phyloP scores from a whole-genome alignment of 2,888 invertebrate species.

The Orthosia incerta region DNA sequence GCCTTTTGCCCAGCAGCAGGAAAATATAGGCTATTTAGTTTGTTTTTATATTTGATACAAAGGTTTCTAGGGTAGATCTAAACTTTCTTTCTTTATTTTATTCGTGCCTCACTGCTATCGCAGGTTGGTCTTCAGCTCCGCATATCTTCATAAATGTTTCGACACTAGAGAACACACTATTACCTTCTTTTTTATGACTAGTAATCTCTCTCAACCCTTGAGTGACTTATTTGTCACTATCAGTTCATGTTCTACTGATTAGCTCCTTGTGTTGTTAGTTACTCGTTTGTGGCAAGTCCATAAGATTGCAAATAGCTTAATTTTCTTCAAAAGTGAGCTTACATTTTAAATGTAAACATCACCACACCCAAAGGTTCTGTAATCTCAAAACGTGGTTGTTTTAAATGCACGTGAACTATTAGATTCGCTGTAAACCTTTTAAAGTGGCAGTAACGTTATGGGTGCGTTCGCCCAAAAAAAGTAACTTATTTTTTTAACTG shows the following conservation, averaged over 20 bases:
- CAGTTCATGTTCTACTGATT: conserved; percentile 14
- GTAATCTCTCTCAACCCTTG: conserved; percentile 1
- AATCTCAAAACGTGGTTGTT: conserved; percentile 81
- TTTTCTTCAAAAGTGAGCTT: conserved; percentile 9
- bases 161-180: neutral
- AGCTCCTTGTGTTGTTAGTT: neutral
- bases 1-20: neutral
- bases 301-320: conserved; percentile 47
- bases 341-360: conserved; percentile 57
- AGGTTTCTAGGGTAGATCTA: neutral
- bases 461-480: conserved; percentile 78
- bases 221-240: conserved; percentile 26
- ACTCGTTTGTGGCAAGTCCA: conserved; percentile 12
- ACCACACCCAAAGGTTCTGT: conserved; percentile 74
- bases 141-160: conserved; percentile 17
- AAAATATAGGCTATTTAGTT: neutral
- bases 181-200: conserved; percentile 5
- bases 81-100: neutral
- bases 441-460: conserved; percentile 84
- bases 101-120: neutral
- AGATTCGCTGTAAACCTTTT: conserved; percentile 88
- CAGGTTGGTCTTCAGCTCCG: neutral
- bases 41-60: neutral
- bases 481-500: conserved; percentile 80
- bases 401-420: conserved; percentile 82